Percentiles rank a stretch among this genome's conserved stretches.
Evolutionary conservation across 2,888 invertebrate genomes (phyloP).

Genomic region (Tenthredo livida): DNA sequence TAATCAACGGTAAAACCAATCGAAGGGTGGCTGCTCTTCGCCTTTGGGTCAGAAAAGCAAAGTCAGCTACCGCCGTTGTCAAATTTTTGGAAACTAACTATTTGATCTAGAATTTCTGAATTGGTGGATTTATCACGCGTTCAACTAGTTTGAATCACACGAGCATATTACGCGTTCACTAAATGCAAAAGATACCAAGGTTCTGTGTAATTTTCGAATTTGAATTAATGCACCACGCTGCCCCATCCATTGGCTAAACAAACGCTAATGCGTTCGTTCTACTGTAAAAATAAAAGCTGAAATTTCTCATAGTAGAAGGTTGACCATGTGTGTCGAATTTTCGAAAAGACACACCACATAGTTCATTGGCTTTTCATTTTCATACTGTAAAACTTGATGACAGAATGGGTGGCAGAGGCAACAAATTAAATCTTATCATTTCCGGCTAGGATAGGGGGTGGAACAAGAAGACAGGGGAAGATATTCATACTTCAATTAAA

Average conservation of each 20-base stretch:
- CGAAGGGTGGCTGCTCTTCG: neutral
- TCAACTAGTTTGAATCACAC: too few species aligned
- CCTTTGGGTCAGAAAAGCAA: neutral
- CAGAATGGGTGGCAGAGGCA: neutral
- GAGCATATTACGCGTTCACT: neutral
- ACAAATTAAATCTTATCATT: neutral
- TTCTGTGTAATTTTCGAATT: neutral
- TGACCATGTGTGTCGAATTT: constrained; percentile 14
- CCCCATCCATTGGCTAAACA: neutral
- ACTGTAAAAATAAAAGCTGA: constrained; percentile 21
- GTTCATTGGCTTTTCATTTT: neutral
- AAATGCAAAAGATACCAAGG: neutral
- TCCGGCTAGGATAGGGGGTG: neutral
- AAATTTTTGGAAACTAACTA: neutral
- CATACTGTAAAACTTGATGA: neutral
- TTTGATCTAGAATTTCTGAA: neutral
- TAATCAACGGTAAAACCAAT: neutral
- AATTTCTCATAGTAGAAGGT: neutral
- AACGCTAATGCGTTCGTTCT: constrained; percentile 5
- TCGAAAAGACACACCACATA: neutral
- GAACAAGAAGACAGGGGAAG: constrained; percentile 57
- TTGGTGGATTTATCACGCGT: too few species aligned
- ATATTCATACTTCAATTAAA: constrained; percentile 60
- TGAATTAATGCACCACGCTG: constrained; percentile 9
- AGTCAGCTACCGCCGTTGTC: neutral